Conservation (phyloP, 2,888 invertebrate genomes). For the Drosophila melanosoma region DNA sequence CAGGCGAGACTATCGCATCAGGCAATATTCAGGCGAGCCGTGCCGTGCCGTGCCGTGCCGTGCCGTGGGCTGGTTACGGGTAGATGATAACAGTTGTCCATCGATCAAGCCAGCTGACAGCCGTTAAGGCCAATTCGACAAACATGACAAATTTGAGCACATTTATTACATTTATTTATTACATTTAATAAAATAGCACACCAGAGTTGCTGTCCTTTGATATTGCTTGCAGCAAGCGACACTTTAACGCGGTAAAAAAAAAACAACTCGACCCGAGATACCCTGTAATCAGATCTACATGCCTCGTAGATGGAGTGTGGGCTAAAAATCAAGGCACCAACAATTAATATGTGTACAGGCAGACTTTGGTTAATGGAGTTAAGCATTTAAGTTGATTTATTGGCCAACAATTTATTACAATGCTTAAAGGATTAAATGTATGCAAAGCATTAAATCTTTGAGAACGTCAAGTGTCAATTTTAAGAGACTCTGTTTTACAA, state of each 20-base stretch:
- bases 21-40: neutral
- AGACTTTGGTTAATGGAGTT: neutral
- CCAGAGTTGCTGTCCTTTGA: neutral
- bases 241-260: neutral
- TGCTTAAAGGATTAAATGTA: neutral
- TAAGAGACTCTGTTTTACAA: neutral
- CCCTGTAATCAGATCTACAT: neutral
- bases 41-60: neutral
- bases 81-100: conserved; percentile 31
- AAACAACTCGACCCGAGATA: neutral
- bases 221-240: neutral
- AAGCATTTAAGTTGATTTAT: neutral
- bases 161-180: conserved; percentile 37
- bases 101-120: conserved; percentile 34
- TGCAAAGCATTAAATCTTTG: neutral
- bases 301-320: neutral
- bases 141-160: conserved; percentile 53
- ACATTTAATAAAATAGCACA: neutral
- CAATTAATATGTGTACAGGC: neutral
- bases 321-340: neutral
- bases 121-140: conserved; percentile 24
- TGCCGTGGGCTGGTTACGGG: neutral
- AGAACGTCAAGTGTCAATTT: neutral
- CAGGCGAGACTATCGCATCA: neutral
- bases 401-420: neutral